Base-by-base conservation (phyloP, 2,888 invertebrate species). In the Polietes domitor region DNA sequence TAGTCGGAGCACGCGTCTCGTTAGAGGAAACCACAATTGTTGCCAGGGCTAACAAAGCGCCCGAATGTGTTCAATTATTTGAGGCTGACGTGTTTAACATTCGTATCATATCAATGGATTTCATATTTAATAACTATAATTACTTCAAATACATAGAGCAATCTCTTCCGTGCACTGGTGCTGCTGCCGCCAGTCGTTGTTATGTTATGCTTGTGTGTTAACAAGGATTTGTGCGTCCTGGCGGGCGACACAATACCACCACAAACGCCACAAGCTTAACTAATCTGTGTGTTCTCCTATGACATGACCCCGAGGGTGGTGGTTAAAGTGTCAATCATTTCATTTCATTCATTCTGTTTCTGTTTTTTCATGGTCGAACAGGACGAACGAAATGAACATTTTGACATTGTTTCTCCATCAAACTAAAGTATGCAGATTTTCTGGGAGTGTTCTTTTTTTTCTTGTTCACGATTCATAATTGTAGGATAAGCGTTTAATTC, bases 1-100 rank as follows among this genome's bases (percentile, higher is more conserved):
- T 77, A 85, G 82, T 79, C 74, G 50, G 68, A 84, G 80, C 87
- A 87, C 87, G 86, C 86, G 87, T 74, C 74, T 26, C 26, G 47
- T 50, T 32, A 77, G 50, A 70, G 50, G 32, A 63, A 75, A 53
- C 53, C 37, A 55, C 77, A 82, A 78, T 80, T 77, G 80, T 78
- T 75, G 50, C 41, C 24, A 32, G 28, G 41, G 24, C 68, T 77
- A 80, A 65, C 53, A 28, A 43, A 72, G 32, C 70, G 12, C 37
- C 74, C 21, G 41, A 41, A 41, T 41, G 68, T 71, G 80, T 81
- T 76, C 83, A 82, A 79, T 82, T 80, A 82, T 80, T 78, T 80
- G 47, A 50, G 63, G 77, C 58, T 80, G 73, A 73, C 63, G 55
- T 79, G 68, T 32, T 68, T 81, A 81, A 77, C 77, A 77, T 21